phyloP scores from a whole-genome alignment of 2,888 invertebrate genomes.

The Nowickia ferox region DNA sequence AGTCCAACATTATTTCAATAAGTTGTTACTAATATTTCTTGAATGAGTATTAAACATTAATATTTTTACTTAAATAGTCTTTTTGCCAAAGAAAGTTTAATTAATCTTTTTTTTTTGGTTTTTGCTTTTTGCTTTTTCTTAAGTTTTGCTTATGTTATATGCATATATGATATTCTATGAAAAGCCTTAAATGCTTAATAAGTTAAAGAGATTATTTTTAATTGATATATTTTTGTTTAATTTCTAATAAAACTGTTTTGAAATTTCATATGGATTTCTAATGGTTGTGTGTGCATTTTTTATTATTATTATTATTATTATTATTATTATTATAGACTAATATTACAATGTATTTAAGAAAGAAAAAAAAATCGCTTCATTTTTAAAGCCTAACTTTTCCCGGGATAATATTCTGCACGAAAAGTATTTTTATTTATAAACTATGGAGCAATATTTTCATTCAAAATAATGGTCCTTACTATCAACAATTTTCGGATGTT shows the following conservation, averaged over 20 bases:
- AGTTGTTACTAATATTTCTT: constrained; percentile 53
- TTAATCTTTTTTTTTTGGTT: constrained; percentile 48
- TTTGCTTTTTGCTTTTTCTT: constrained; percentile 15
- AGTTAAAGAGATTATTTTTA: constrained; percentile 34
- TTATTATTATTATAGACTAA: constrained; percentile 1
- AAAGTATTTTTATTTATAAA: too few relatives aligned
- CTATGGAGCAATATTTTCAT: too few relatives aligned
- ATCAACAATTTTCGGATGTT: too few relatives aligned
- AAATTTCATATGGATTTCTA: constrained; percentile 38
- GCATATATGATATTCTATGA: constrained; percentile 31
- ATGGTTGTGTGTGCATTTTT: constrained; percentile 29
- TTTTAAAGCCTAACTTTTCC: constrained; percentile 20
- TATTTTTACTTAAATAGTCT: constrained; percentile 78
- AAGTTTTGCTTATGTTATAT: not conserved
- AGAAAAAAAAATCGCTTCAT: constrained; percentile 14
- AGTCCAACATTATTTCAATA: constrained; percentile 36
- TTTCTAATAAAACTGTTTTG: constrained; percentile 39
- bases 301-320: constrained; percentile 1
- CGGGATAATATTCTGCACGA: not conserved
- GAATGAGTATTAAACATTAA: constrained; percentile 63
- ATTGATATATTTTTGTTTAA: constrained; percentile 41
- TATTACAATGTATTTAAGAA: constrained; percentile 4
- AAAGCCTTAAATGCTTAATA: constrained; percentile 63
- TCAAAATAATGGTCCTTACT: too few relatives aligned
- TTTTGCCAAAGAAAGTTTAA: constrained; percentile 80